Base-by-base conservation (phyloP, 2,888 invertebrate species). In the Parnassius smintheus region DNA sequence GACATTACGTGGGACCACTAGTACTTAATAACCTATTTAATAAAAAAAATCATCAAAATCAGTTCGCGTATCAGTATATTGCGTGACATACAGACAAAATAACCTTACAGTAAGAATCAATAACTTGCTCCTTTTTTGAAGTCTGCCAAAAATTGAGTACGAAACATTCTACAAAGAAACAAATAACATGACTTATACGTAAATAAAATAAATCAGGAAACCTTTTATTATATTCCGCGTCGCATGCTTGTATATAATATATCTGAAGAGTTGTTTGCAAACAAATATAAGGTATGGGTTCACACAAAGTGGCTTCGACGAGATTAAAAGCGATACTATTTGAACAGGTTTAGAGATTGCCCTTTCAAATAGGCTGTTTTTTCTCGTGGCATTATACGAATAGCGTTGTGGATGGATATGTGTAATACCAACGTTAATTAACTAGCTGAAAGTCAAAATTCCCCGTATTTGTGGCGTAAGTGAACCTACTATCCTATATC, bases 201-300 rank as follows among this genome's bases (percentile, higher is more conserved):
- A 46, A 44, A 55, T 61, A 55, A 61, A 18, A 50, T 55, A 44
- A 44, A 55, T 55, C 22, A 55, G 56, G 61, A 50, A 48, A 22
- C 55, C 55, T 50, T 55, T 61, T 61, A 61, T 61, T 61, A 61
- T 49, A 61, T 56, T 61, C 50, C 50, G 7, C 41, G 55, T 44
- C 60, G 42, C 55, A 50, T 22, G 55, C 49, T 25, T 54, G 44
- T 55, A 51, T 61, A 61, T 52, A 52, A 56, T 56, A 35, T 56
- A 61, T 50, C 56, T 9, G 51, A 42, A 44, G 44, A 56, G 56
- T 61, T 56, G 56, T 56, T 61, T 51, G 56, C 46, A 61, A 61
- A 56, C 61, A 61, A 61, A 61, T 61, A 56, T 56, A 61, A 51
- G 51, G 56, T 22, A 25, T 51, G 61, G 61, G 61, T 61, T 56